Evolutionary conservation across 2,888 invertebrate species (phyloP).

Genomic region (Shargacucullia verbasci): DNA sequence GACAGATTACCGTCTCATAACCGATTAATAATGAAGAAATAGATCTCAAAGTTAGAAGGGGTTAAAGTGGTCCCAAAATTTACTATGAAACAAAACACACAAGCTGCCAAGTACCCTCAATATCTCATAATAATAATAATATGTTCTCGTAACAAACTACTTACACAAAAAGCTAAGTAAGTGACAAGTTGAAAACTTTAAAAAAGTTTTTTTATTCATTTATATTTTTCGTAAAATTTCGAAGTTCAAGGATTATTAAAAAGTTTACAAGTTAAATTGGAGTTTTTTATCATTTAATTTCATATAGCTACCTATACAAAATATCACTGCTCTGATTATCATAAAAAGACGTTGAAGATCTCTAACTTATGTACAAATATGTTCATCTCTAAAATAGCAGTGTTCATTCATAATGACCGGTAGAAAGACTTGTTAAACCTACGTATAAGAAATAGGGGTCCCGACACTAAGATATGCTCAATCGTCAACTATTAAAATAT

Average conservation of each 20-base stretch:
- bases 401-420: slow-evolving; percentile 65
- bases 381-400: slow-evolving; percentile 75
- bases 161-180: slow-evolving; percentile 77
- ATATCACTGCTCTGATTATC: slow-evolving; percentile 85
- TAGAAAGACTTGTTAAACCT: slow-evolving; percentile 63
- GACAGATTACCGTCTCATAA: slow-evolving; percentile 43
- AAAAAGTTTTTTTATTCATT: slow-evolving; percentile 50
- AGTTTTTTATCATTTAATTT: slow-evolving; percentile 61
- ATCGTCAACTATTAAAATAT: slow-evolving; percentile 63
- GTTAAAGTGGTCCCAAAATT: slow-evolving; percentile 87
- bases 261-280: slow-evolving; percentile 68
- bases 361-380: slow-evolving; percentile 80
- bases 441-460: slow-evolving; percentile 65
- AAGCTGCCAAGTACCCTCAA: slow-evolving; percentile 70
- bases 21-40: slow-evolving; percentile 54
- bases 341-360: slow-evolving; percentile 73
- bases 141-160: slow-evolving; percentile 71
- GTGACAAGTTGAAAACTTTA: slow-evolving; percentile 66
- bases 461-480: slow-evolving; percentile 67
- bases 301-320: slow-evolving; percentile 82
- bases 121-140: slow-evolving; percentile 60
- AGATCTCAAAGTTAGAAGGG: slow-evolving; percentile 69
- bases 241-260: slow-evolving; percentile 71
- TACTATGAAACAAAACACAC: slow-evolving; percentile 85
- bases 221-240: slow-evolving; percentile 61